Percentiles rank a stretch among this genome's conserved stretches.
These are phyloP conservation scores for Phaonia tiefii DNA, from an alignment of 2,888 invertebrate species.

Conservation along the genomic window DNA sequence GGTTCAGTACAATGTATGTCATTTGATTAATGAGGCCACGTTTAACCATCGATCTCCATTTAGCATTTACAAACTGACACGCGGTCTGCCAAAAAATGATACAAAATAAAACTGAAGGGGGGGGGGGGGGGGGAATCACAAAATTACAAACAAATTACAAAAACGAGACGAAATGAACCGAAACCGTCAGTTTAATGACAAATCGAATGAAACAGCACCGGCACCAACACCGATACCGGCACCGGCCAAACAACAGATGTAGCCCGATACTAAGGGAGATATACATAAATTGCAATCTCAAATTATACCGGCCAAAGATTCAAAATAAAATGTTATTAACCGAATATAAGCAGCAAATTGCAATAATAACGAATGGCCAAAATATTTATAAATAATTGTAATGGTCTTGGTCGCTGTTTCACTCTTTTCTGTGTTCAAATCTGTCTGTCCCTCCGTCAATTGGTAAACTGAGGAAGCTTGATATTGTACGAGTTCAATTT, in stretches of 20 bases:
- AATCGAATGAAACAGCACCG: slow-evolving; percentile 40
- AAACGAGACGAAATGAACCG: slow-evolving; percentile 49
- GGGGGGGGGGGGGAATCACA: slow-evolving; percentile 48
- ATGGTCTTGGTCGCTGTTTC: background rate
- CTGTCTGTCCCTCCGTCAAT: background rate
- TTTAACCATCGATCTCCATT: slow-evolving; percentile 79
- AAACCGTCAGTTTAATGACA: slow-evolving; percentile 21
- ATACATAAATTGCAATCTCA: slow-evolving; percentile 47
- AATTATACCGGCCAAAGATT: slow-evolving; percentile 60
- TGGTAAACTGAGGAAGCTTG: slow-evolving; percentile 2
- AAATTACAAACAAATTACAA: slow-evolving; percentile 64
- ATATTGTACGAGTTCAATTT: too few species aligned
- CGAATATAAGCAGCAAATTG: slow-evolving; percentile 16
- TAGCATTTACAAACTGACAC: slow-evolving; percentile 72
- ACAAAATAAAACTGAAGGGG: slow-evolving; percentile 5
- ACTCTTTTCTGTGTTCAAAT: background rate
- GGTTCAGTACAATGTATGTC: slow-evolving; percentile 70
- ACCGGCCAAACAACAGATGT: background rate
- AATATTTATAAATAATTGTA: slow-evolving; percentile 46
- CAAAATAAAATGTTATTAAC: slow-evolving; percentile 47
- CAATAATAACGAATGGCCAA: slow-evolving; percentile 40
- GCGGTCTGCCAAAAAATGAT: slow-evolving; percentile 60
- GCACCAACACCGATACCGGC: slow-evolving; percentile 27
- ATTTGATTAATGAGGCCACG: slow-evolving; percentile 79
- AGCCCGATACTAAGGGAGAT: slow-evolving; percentile 11